Percentiles rank a stretch among this genome's conserved stretches.
These are phyloP conservation scores for Cacatua alba DNA, from an alignment of 2,113 vertebrate species.

Conservation along the genomic window DNA sequence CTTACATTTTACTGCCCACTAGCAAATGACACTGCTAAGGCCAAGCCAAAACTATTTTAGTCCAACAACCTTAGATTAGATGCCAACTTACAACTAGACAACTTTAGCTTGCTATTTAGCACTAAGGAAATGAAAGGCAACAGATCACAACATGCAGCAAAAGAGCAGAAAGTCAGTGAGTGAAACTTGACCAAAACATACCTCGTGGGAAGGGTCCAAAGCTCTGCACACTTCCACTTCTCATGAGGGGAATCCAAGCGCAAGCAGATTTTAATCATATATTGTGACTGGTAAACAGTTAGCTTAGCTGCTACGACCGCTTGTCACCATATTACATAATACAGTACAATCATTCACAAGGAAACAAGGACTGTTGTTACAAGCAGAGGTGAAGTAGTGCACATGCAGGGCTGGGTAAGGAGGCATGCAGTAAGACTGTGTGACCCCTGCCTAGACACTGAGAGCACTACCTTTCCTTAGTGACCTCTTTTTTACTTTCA, in stretches of 20 bases:
- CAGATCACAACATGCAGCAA: background rate
- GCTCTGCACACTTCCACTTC: slow-evolving; percentile 8
- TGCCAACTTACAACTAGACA: background rate
- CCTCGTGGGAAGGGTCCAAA: slow-evolving; percentile 27
- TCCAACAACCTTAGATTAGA: background rate
- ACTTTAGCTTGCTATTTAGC: background rate
- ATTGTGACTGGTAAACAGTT: background rate
- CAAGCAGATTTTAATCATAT: slow-evolving; percentile 18
- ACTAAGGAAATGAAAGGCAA: background rate
- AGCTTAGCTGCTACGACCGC: background rate
- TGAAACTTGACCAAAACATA: background rate
- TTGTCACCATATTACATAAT: background rate
- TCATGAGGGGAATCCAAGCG: background rate
- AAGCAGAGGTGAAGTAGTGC: slow-evolving; percentile 5
- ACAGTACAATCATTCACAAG: background rate
- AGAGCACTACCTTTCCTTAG: background rate
- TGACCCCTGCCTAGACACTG: slow-evolving; percentile 1
- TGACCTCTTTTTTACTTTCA: background rate
- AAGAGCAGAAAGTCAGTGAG: background rate
- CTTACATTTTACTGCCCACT: background rate
- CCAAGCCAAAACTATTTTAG: background rate
- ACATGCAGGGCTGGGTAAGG: slow-evolving; percentile 6
- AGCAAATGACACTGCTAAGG: background rate
- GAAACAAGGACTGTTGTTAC: background rate
- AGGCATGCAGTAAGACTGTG: background rate